phyloP scores from a whole-genome alignment of 1,140 invertebrate genomes.

The Branchinecta lynchi region DNA sequence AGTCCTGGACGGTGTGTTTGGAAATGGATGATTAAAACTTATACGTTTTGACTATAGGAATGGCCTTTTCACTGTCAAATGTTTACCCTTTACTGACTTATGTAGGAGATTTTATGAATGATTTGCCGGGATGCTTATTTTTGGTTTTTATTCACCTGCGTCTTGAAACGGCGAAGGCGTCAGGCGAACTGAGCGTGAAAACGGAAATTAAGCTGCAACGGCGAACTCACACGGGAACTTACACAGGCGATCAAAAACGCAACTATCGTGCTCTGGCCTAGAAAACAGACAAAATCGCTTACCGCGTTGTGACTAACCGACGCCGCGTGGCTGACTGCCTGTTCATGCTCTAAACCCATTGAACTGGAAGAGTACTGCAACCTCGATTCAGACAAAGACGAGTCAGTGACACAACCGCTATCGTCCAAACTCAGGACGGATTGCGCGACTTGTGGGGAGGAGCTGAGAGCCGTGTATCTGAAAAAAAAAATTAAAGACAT shows the following conservation, averaged over 20 bases:
- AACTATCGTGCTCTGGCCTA: background rate
- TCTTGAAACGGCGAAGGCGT: too few relatives aligned
- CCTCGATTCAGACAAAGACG: conserved; percentile 3
- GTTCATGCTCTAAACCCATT: background rate
- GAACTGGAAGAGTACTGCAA: background rate
- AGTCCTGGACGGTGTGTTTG: background rate
- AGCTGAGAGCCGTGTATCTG: too few relatives aligned
- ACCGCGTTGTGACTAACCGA: background rate
- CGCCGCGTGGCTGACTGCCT: background rate
- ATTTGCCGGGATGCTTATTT: too few relatives aligned
- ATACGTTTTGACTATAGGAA: background rate
- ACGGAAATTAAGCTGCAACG: too few relatives aligned
- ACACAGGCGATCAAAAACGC: too few relatives aligned
- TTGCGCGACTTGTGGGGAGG: too few relatives aligned
- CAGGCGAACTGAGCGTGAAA: too few relatives aligned
- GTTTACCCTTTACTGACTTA: background rate
- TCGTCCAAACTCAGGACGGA: background rate
- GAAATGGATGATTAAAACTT: background rate
- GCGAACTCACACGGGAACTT: too few relatives aligned
- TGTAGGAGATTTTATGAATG: background rate
- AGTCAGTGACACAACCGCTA: background rate
- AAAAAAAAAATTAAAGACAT: too few relatives aligned
- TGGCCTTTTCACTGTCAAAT: background rate
- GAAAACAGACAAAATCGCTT: background rate
- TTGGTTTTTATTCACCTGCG: too few relatives aligned